Percentiles rank a stretch among this genome's conserved stretches.
phyloP scores from a whole-genome alignment of 1,140 invertebrate species.

The Atopsyche davidsoni region DNA sequence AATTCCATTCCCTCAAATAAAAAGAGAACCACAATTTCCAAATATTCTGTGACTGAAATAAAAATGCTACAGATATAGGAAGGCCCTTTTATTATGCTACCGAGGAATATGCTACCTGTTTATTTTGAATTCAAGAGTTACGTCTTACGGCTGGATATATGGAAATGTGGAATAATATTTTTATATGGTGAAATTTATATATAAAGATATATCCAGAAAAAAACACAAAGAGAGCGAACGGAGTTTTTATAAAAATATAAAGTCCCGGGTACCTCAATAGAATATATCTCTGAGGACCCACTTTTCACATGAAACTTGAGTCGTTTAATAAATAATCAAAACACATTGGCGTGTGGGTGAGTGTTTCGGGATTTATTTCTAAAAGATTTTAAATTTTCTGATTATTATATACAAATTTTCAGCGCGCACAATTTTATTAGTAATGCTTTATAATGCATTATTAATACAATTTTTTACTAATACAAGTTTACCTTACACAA shows the following conservation, averaged over 20 bases:
- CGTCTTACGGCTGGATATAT: slow-evolving; percentile 24
- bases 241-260: slow-evolving; percentile 29
- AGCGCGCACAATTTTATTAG: too few relatives aligned
- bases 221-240: slow-evolving; percentile 19
- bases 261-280: slow-evolving; percentile 22
- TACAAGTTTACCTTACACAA: too few relatives aligned
- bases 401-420: too few relatives aligned
- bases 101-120: slow-evolving; percentile 26
- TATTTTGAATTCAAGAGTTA: slow-evolving; percentile 30
- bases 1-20: neutral
- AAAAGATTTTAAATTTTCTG: too few relatives aligned
- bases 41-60: slow-evolving; percentile 27
- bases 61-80: slow-evolving; percentile 17
- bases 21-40: slow-evolving; percentile 21
- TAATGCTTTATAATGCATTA: too few relatives aligned
- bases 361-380: too few relatives aligned
- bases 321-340: too few relatives aligned
- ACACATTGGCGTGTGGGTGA: too few relatives aligned
- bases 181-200: slow-evolving; percentile 26
- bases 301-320: slow-evolving; percentile 22
- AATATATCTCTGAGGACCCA: slow-evolving; percentile 22
- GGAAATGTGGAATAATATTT: slow-evolving; percentile 30
- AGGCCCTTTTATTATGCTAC: slow-evolving; percentile 28
- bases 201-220: slow-evolving; percentile 23
- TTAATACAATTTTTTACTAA: too few relatives aligned